Evolutionary conservation across 2,797 vertebrate genomes (phyloP).

Genomic region (Fringilla coelebs): DNA sequence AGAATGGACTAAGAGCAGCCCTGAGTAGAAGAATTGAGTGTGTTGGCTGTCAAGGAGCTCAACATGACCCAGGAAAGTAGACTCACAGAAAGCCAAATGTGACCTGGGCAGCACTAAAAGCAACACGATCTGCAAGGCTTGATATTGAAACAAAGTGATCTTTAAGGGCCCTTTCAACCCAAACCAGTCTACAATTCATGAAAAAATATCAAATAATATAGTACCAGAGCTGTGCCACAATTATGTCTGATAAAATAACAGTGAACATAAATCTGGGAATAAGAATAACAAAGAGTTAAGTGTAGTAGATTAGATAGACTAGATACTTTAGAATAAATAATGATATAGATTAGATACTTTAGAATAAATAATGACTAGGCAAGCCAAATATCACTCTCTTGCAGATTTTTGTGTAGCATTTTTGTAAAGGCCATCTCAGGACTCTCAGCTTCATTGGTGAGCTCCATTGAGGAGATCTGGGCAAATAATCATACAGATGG

Average conservation of each 20-base stretch:
- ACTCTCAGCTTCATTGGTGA: neutral
- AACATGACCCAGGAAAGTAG: neutral
- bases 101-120: neutral
- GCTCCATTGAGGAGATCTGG: neutral
- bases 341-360: neutral
- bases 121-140: neutral
- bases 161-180: neutral
- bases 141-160: accelerated
- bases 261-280: neutral
- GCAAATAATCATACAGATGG: neutral
- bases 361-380: neutral
- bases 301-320: too few relatives aligned
- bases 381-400: neutral
- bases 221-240: neutral
- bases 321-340: neutral
- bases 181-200: neutral
- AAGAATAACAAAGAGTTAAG: neutral
- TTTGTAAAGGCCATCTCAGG: neutral
- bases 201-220: neutral
- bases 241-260: neutral
- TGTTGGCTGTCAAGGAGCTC: neutral
- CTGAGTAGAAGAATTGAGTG: neutral
- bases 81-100: neutral
- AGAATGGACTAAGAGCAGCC: neutral
- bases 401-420: accelerated